These are phyloP conservation scores for Subacronicta megacephala DNA, from an alignment of 2,888 invertebrate species.

Conservation along the genomic window DNA sequence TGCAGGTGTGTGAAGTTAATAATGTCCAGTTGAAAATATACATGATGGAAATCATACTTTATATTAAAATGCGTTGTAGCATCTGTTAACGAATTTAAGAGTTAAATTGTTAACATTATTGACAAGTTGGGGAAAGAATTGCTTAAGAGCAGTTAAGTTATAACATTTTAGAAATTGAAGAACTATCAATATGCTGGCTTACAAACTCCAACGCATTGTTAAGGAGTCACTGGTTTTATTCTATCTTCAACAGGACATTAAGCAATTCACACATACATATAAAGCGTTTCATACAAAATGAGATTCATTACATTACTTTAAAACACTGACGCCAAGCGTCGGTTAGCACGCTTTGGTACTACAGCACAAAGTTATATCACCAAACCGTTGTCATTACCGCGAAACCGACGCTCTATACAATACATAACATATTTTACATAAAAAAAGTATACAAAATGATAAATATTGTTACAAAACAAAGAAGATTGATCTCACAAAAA, in stretches of 20 bases:
- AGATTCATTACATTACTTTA: conserved; percentile 57
- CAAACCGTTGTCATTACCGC: conserved; percentile 1
- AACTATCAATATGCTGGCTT: no score
- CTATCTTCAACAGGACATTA: conserved; percentile 7
- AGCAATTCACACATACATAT: conserved; percentile 15
- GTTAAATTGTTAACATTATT: no score
- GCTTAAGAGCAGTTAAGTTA: no score
- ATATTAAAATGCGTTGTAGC: no score
- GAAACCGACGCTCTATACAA: conserved; percentile 31
- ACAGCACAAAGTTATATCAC: background rate
- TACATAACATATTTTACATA: conserved; percentile 53
- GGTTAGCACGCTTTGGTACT: background rate
- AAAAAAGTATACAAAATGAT: conserved; percentile 58
- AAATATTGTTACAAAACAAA: conserved; percentile 56
- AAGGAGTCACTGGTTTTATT: no score
- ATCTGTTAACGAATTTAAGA: no score
- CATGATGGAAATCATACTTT: no score
- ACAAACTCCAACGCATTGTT: no score
- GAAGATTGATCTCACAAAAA: conserved; percentile 11
- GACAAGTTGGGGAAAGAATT: no score
- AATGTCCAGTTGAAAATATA: conserved; percentile 7
- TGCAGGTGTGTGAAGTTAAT: conserved; percentile 4
- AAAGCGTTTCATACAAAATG: conserved; percentile 46
- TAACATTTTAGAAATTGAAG: no score
- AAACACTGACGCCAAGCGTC: conserved; percentile 49